A percentile compares a stretch with the other conserved stretches of the same genome.
phyloP scores from a whole-genome alignment of 2,888 invertebrate species.

The Andrena hattorfiana region DNA sequence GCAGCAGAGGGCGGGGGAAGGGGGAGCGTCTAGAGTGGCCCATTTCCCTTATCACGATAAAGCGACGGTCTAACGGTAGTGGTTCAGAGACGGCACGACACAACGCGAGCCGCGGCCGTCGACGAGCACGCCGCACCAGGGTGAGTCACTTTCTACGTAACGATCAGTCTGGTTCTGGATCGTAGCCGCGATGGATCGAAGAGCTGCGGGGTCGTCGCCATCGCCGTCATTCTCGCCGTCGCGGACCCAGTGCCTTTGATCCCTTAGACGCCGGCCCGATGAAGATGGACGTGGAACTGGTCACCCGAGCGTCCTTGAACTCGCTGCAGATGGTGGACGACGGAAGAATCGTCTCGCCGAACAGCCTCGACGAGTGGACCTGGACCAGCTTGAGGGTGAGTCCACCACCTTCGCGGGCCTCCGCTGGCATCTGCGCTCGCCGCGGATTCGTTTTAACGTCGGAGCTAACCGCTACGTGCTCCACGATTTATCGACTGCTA shows the following conservation, averaged over 20 bases:
- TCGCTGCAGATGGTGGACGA: conserved; percentile 87
- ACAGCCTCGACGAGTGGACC: conserved; percentile 88
- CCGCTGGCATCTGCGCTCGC: too few species aligned
- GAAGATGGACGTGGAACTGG: conserved; percentile 82
- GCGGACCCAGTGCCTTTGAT: conserved; percentile 32
- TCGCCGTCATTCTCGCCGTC: conserved; percentile 15
- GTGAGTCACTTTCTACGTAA: conserved; percentile 64
- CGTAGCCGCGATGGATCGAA: conserved; percentile 61
- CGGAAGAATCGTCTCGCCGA: conserved; percentile 86
- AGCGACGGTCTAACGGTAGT: conserved; percentile 54
- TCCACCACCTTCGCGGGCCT: conserved; percentile 12
- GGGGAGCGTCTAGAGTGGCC: conserved; percentile 70
- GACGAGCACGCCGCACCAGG: conserved; percentile 39
- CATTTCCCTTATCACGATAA: conserved; percentile 76
- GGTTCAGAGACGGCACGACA: conserved; percentile 29
- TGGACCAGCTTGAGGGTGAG: conserved; percentile 89
- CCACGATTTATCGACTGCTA: too few species aligned
- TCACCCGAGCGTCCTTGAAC: conserved; percentile 86
- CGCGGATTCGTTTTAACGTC: too few species aligned
- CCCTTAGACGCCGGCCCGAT: background rate
- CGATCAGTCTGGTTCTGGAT: conserved; percentile 61
- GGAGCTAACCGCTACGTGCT: too few species aligned
- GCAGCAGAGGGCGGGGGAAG: background rate
- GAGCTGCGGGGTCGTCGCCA: conserved; percentile 28
- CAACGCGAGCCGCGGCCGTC: conserved; percentile 29